phyloP scores from a whole-genome alignment of 1,140 invertebrate species.

The Calosoma granatense region DNA sequence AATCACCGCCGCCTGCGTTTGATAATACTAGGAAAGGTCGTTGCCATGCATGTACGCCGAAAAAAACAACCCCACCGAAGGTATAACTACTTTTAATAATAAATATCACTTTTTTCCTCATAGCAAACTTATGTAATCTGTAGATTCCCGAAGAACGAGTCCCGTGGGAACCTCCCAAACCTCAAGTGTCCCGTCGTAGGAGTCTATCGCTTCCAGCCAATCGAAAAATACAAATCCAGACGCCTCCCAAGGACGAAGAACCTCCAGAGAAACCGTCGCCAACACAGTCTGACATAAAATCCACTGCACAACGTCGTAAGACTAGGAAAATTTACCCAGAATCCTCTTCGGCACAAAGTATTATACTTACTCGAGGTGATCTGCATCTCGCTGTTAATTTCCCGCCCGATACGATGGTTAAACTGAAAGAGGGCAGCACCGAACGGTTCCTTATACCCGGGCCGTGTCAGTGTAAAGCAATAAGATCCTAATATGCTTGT shows the following conservation, averaged over 20 bases:
- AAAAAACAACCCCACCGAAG: constrained; percentile 11
- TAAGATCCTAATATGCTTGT: not conserved
- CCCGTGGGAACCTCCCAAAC: constrained; percentile 35
- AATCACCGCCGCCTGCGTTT: constrained; percentile 9
- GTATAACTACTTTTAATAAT: not conserved
- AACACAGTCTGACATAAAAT: too few species aligned
- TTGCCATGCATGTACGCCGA: constrained; percentile 29
- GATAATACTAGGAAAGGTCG: constrained; percentile 22
- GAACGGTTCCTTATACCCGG: constrained; percentile 5
- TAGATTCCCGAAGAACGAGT: constrained; percentile 35
- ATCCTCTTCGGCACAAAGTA: constrained; percentile 19
- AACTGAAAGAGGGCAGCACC: constrained; percentile 22
- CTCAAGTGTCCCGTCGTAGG: constrained; percentile 15
- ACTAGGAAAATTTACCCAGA: not conserved
- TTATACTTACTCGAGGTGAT: constrained; percentile 27
- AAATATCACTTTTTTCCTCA: not conserved
- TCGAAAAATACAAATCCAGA: not conserved
- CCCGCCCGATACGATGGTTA: constrained; percentile 28
- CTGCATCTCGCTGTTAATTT: constrained; percentile 32
- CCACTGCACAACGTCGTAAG: not conserved
- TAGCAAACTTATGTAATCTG: constrained; percentile 5
- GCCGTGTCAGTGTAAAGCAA: not conserved
- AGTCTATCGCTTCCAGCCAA: constrained; percentile 21
- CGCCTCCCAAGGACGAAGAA: not conserved
- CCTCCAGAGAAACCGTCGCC: not conserved